Evolutionary conservation across 1,140 invertebrate species (phyloP), one percentile per base, ranked within the genome.

Genomic region (Caenorhabditis brenneri): DNA sequence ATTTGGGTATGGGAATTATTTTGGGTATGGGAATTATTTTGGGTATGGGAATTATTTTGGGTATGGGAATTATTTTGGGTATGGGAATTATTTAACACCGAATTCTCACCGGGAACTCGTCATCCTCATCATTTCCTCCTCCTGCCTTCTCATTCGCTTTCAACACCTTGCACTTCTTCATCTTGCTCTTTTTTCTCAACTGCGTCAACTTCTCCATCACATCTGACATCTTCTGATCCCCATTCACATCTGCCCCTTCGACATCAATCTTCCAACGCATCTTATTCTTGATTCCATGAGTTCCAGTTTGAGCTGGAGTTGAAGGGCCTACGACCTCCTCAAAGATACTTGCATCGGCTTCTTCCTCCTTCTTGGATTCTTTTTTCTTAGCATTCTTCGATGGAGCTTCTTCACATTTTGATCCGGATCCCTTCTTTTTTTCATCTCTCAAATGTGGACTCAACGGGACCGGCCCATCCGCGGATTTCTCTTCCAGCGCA

Each of bases 241-340:
- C 36, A 7, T 42, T 42, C 3, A 42, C 7, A 74, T 74, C 65
- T 3, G 65, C 65, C 10, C 65, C 65, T 19, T 74, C 65, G 0
- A 74, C 65, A 42, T 74, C 65, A 42, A 74, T 74, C 29, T 74
- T 74, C 65, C 65, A 74, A 0, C 65, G 33, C 65, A 74, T 74
- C n/a, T 74, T 74, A 24, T 74, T 74, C n/a, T 74, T 74, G n/a
- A 74, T 74, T 22, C 65, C 65, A 74, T 42, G 65, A 42, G 65
- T 74, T 74, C 65, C 65, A 12, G 65, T 22, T 15, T 42, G 33
- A 7, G 36, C 65, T 1, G 65, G 65, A 24, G 65, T 36, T 24
- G 65, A 33, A 0, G 65, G 65, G 2, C 65, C 65, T 15, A 22
- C 19, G 2, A 74, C 65, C 42, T 74, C 65, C 36, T 74, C 65